Conservation (phyloP, 1,140 invertebrate genomes). For the Ridgeia piscesae region DNA sequence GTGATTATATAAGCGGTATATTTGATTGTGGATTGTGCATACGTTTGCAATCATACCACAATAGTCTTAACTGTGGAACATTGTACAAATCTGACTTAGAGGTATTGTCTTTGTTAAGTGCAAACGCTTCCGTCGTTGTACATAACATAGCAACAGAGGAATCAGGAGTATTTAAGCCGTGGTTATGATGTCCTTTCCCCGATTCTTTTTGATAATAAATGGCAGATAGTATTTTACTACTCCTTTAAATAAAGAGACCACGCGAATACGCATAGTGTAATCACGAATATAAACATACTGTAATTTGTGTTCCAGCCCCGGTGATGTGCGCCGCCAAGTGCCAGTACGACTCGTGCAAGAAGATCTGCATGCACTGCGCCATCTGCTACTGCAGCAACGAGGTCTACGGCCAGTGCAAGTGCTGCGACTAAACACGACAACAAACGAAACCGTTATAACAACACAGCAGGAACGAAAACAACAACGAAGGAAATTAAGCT, state of each 20-base stretch:
- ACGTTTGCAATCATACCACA: too few relatives aligned
- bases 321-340: not conserved
- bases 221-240: not conserved
- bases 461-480: not conserved
- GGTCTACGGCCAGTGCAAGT: not conserved
- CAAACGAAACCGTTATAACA: not conserved
- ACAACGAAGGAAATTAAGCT: not conserved
- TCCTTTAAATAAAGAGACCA: not conserved
- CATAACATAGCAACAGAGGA: too few relatives aligned
- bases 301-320: not conserved
- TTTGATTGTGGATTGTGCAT: too few relatives aligned
- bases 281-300: not conserved
- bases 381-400: not conserved
- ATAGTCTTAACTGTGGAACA: too few relatives aligned
- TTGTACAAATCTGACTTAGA: too few relatives aligned
- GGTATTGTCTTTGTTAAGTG: too few relatives aligned
- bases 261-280: not conserved
- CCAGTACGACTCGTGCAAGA: conserved; percentile 3
- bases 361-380: not conserved
- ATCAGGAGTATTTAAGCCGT: too few relatives aligned
- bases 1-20: not conserved
- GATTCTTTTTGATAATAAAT: too few relatives aligned
- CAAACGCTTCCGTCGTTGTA: too few relatives aligned
- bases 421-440: not conserved
- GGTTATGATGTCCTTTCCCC: too few relatives aligned